A percentile compares a stretch with the other conserved stretches of the same genome.
Conservation (phyloP, 2,888 invertebrate species). For the Eurytoma californica region DNA sequence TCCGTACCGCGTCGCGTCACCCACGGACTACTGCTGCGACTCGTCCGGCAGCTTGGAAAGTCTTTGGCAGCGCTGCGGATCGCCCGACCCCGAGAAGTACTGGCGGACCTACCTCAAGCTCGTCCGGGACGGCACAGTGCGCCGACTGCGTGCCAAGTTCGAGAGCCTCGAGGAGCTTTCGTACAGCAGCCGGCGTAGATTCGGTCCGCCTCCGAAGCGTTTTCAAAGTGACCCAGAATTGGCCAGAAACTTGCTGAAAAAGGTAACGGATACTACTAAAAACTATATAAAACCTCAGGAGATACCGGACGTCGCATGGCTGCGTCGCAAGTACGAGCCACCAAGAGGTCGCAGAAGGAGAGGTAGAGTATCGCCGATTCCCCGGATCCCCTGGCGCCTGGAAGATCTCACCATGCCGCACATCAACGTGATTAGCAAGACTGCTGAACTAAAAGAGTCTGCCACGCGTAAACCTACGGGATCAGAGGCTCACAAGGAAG, state of each 20-base stretch:
- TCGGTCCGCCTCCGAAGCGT: slow-evolving; percentile 74
- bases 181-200: slow-evolving; percentile 61
- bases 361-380: slow-evolving; percentile 79
- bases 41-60: slow-evolving; percentile 81
- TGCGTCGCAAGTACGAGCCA: slow-evolving; percentile 80
- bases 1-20: slow-evolving; percentile 69
- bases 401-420: slow-evolving; percentile 90
- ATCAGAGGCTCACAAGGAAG: slow-evolving; percentile 68
- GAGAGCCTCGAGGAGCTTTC: slow-evolving; percentile 80
- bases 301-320: slow-evolving; percentile 79
- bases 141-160: slow-evolving; percentile 85
- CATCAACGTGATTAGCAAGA: slow-evolving; percentile 92
- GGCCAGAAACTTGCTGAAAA: slow-evolving; percentile 78
- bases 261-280: slow-evolving; percentile 73
- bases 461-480: slow-evolving; percentile 55
- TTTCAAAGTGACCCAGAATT: slow-evolving; percentile 89
- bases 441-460: slow-evolving; percentile 79
- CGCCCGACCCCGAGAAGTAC: slow-evolving; percentile 84
- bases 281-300: slow-evolving; percentile 76
- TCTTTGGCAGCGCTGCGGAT: slow-evolving; percentile 83
- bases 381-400: slow-evolving; percentile 79
- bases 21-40: slow-evolving; percentile 64
- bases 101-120: slow-evolving; percentile 83
- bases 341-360: slow-evolving; percentile 76
- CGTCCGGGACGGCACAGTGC: slow-evolving; percentile 86